Evolutionary conservation across 2,888 invertebrate species (phyloP).

Genomic region (Noctua fimbriata): DNA sequence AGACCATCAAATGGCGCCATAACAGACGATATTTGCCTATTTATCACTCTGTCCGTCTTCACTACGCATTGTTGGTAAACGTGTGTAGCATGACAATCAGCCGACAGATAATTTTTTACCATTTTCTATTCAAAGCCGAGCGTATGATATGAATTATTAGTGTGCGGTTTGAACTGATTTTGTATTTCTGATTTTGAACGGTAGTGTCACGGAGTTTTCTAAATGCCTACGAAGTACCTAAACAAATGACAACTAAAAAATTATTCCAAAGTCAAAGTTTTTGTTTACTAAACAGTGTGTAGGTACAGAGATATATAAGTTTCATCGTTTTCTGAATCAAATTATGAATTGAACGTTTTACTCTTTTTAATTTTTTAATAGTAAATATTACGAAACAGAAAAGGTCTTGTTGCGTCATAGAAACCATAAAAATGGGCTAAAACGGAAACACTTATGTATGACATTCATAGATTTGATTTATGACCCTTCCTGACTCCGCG

Average conservation of each 20-base stretch:
- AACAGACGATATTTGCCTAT: slow-evolving; percentile 4
- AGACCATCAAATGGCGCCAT: slow-evolving; percentile 2
- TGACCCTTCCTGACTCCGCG: not conserved
- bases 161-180: not conserved
- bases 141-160: not conserved
- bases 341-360: not conserved
- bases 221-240: not conserved
- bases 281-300: not conserved
- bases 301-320: not conserved
- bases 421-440: slow-evolving; percentile 21
- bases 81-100: slow-evolving; percentile 30
- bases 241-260: not conserved
- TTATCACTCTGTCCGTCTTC: not conserved
- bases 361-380: not conserved
- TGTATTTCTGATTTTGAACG: not conserved
- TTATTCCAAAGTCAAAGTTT: not conserved
- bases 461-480: slow-evolving; percentile 36
- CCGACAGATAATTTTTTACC: slow-evolving; percentile 7
- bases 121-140: slow-evolving; percentile 9
- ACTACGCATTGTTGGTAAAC: slow-evolving; percentile 35
- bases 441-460: slow-evolving; percentile 15
- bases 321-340: not conserved
- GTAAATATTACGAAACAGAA: slow-evolving; percentile 2
- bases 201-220: not conserved
- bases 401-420: slow-evolving; percentile 26